Percentiles rank a stretch among this genome's conserved stretches.
Evolutionary conservation across 2,113 vertebrate species (phyloP).

Genomic region (Mirza zaza): DNA sequence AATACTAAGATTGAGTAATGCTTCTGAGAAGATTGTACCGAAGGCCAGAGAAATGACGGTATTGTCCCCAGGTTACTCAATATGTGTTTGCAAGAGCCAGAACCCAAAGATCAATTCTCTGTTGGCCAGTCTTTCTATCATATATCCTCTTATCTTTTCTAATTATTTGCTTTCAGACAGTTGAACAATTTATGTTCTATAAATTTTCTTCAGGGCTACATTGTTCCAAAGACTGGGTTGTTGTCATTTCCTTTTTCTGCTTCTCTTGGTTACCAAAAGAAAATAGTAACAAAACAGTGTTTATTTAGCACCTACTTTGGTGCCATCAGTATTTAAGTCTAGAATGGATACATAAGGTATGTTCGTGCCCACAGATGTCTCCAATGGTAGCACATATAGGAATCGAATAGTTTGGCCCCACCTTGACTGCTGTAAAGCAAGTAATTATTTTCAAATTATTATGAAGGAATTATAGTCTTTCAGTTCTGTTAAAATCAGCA

Average conservation of each 20-base stretch:
- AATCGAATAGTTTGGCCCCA: not conserved
- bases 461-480: not conserved
- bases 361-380: not conserved
- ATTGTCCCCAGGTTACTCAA: not conserved
- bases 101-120: not conserved
- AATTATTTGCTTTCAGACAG: not conserved
- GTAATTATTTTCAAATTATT: not conserved
- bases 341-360: not conserved
- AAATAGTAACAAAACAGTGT: not conserved
- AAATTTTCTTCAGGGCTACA: not conserved
- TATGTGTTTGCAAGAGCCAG: not conserved
- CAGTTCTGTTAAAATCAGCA: not conserved
- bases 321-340: not conserved
- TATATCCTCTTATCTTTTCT: not conserved
- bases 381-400: not conserved
- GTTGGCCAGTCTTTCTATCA: not conserved
- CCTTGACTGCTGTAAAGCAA: not conserved
- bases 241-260: not conserved
- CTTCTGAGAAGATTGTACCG: not conserved
- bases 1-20: not conserved
- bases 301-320: not conserved
- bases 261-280: not conserved
- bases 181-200: not conserved
- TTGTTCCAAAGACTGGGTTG: not conserved
- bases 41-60: not conserved